Conservation (phyloP, 2,888 invertebrate genomes). For the Pyrrhia umbra region DNA sequence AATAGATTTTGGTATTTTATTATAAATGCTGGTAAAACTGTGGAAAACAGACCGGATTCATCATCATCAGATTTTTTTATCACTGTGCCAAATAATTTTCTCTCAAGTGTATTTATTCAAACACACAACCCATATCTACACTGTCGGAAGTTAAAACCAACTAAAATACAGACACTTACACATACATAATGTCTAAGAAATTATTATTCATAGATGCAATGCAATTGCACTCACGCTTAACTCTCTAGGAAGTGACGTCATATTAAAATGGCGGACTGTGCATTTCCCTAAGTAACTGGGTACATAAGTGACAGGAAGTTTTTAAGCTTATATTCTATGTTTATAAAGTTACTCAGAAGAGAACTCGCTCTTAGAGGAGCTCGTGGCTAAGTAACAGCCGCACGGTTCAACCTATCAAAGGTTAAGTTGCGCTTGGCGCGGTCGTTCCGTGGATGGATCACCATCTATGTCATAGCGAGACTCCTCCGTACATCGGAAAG, state of each 20-base stretch:
- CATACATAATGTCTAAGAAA: slow-evolving; percentile 12
- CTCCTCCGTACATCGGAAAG: too few relatives aligned
- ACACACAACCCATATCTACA: not conserved
- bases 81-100: not conserved
- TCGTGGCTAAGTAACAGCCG: too few relatives aligned
- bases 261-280: slow-evolving; percentile 27
- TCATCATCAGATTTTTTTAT: too few relatives aligned
- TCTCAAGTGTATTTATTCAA: not conserved
- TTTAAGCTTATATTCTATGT: slow-evolving; percentile 13
- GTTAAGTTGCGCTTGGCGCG: too few relatives aligned
- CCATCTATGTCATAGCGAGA: too few relatives aligned
- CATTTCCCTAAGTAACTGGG: slow-evolving; percentile 27
- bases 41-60: too few relatives aligned
- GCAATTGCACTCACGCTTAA: slow-evolving; percentile 35
- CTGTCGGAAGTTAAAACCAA: not conserved
- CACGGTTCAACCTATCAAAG: too few relatives aligned
- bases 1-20: too few relatives aligned
- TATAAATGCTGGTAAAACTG: too few relatives aligned
- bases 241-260: slow-evolving; percentile 28
- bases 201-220: slow-evolving; percentile 53
- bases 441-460: too few relatives aligned
- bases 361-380: too few relatives aligned
- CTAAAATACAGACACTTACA: slow-evolving; percentile 5
- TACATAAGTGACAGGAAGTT: slow-evolving; percentile 6
- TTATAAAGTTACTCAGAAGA: not conserved